Percentiles rank a stretch among this genome's conserved stretches.
phyloP scores from a whole-genome alignment of 2,113 vertebrate genomes.

The Carlito syrichta region DNA sequence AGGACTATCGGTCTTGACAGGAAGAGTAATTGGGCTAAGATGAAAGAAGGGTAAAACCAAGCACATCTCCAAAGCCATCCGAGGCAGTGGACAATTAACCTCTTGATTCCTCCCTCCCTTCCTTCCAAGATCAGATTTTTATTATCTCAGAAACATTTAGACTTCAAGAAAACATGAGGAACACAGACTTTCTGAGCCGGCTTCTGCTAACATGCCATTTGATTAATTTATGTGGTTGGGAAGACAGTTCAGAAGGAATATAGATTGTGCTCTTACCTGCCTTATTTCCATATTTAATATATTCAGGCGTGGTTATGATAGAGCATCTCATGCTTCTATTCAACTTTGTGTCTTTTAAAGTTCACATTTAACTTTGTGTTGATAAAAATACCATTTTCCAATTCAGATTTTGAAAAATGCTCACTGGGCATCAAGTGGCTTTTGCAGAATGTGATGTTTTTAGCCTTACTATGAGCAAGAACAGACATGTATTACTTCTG shows the following conservation, averaged over 20 bases:
- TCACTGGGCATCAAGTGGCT: background rate
- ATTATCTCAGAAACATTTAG: conserved; percentile 63
- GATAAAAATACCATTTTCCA: conserved; percentile 31
- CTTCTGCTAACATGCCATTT: background rate
- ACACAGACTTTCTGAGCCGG: background rate
- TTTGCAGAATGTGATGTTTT: conserved; percentile 25
- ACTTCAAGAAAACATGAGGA: conserved; percentile 50
- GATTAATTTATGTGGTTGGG: conserved; percentile 43
- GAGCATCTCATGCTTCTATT: background rate
- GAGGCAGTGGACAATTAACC: conserved; percentile 33
- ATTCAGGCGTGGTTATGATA: background rate
- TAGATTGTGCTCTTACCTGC: background rate
- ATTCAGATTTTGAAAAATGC: conserved; percentile 34
- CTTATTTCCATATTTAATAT: conserved; percentile 2
- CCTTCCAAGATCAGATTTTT: conserved; percentile 50
- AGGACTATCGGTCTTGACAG: background rate
- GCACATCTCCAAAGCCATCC: background rate
- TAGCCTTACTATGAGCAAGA: background rate
- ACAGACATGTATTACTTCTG: background rate
- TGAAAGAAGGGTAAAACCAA: background rate
- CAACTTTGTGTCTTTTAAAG: conserved; percentile 49
- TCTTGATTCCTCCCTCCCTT: background rate
- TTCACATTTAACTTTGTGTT: conserved; percentile 49
- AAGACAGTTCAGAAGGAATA: background rate
- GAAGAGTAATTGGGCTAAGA: background rate